Percentiles rank a stretch among this genome's conserved stretches.
Conservation (phyloP, 1,140 invertebrate species). For the Eriosoma lanigerum region DNA sequence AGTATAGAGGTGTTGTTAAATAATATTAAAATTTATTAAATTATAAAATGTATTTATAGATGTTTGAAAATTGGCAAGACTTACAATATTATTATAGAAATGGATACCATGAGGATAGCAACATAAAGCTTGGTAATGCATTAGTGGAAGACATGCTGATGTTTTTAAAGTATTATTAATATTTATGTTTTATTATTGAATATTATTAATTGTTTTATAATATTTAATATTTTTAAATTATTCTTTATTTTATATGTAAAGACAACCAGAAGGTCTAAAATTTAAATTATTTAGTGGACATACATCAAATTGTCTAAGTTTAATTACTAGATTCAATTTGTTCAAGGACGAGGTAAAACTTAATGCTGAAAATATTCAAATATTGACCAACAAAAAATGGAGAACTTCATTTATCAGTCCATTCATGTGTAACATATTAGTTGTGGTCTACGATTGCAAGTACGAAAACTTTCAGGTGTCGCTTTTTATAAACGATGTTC, state of each 20-base stretch:
- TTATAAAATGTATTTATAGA: neutral
- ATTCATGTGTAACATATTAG: neutral
- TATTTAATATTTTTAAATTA: too few species aligned
- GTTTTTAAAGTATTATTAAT: neutral
- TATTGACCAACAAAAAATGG: neutral
- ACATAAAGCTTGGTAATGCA: neutral
- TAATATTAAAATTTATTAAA: too few species aligned
- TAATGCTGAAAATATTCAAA: neutral
- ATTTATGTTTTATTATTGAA: neutral
- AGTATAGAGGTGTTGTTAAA: too few species aligned
- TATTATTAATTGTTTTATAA: neutral
- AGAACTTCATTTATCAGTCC: neutral
- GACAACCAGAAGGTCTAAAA: neutral
- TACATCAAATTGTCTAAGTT: neutral
- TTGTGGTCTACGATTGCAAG: neutral
- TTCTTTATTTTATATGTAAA: neutral
- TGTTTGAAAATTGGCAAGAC: neutral
- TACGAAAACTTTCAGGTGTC: neutral
- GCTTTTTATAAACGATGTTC: neutral
- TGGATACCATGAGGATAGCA: neutral
- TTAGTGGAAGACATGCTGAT: neutral
- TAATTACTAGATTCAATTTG: neutral
- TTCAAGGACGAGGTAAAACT: neutral
- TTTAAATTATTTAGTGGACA: neutral
- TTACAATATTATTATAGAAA: constrained; percentile 2